Conservation (phyloP, 1,140 invertebrate species). For the Neelides sp. region DNA sequence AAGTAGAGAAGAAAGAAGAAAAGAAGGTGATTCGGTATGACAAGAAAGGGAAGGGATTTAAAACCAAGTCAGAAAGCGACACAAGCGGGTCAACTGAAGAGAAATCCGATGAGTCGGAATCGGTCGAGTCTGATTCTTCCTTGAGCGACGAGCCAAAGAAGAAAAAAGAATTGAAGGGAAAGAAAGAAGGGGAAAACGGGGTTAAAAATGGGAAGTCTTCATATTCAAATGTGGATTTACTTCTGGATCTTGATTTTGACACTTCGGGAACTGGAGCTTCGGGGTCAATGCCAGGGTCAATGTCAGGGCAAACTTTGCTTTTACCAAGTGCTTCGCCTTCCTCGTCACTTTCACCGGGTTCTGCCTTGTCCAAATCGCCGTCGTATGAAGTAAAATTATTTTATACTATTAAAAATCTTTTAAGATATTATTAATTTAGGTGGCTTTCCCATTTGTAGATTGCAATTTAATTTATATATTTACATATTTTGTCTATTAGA, state of each 20-base stretch:
- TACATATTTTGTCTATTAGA: constrained; percentile 43
- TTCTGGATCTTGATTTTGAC: background rate
- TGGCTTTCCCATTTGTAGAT: constrained; percentile 1
- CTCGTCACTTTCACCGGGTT: no score
- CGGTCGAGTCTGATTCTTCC: constrained; percentile 32
- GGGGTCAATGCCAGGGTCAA: background rate
- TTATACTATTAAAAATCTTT: no score
- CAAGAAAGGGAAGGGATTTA: background rate
- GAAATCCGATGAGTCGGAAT: constrained; percentile 18
- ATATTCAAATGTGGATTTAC: background rate
- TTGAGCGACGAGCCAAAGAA: background rate
- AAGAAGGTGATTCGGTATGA: constrained; percentile 15
- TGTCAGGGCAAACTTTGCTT: no score
- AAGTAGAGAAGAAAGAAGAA: constrained; percentile 18
- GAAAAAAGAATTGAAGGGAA: background rate
- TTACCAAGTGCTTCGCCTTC: no score
- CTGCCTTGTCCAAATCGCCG: no score
- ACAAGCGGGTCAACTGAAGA: constrained; percentile 8
- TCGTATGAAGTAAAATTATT: no score
- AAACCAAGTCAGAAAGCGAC: background rate
- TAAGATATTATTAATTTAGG: no score
- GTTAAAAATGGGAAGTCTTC: background rate
- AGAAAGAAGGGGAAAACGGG: background rate
- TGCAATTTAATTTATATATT: constrained; percentile 19
- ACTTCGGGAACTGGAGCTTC: background rate